Conservation (phyloP, 2,888 invertebrate genomes). For the Eupeodes latifasciatus region DNA sequence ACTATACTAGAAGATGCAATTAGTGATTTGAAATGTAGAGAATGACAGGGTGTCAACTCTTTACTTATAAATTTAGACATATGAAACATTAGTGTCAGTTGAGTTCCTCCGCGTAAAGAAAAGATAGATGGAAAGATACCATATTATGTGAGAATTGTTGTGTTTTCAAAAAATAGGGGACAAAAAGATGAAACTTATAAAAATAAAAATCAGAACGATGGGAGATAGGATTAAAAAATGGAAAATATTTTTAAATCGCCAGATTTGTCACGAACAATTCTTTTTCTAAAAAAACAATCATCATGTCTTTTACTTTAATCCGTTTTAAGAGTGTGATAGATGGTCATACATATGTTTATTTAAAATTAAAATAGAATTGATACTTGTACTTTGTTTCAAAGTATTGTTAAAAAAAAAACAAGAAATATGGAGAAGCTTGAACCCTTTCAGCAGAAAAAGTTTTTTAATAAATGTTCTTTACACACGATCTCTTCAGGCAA, state of each 20-base stretch:
- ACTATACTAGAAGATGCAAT: slow-evolving; percentile 50
- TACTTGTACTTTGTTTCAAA: no score
- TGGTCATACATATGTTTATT: no score
- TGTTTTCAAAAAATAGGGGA: background rate
- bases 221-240: background rate
- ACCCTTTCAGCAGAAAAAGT: no score
- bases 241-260: background rate
- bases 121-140: background rate
- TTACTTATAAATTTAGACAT: slow-evolving; percentile 61
- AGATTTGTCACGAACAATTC: slow-evolving; percentile 20
- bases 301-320: no score
- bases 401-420: no score
- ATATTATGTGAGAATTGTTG: background rate
- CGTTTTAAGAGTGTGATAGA: no score
- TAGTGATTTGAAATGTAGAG: slow-evolving; percentile 57
- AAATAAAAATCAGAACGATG: background rate
- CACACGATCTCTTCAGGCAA: no score
- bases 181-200: background rate
- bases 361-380: no score
- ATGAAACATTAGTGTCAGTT: slow-evolving; percentile 65
- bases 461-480: no score
- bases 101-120: slow-evolving; percentile 40
- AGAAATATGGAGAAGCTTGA: no score
- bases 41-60: slow-evolving; percentile 68
- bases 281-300: background rate